Percentiles rank a stretch among this genome's conserved stretches.
Evolutionary conservation across 2,113 vertebrate genomes (phyloP).

Genomic region (Siniperca chuatsi): DNA sequence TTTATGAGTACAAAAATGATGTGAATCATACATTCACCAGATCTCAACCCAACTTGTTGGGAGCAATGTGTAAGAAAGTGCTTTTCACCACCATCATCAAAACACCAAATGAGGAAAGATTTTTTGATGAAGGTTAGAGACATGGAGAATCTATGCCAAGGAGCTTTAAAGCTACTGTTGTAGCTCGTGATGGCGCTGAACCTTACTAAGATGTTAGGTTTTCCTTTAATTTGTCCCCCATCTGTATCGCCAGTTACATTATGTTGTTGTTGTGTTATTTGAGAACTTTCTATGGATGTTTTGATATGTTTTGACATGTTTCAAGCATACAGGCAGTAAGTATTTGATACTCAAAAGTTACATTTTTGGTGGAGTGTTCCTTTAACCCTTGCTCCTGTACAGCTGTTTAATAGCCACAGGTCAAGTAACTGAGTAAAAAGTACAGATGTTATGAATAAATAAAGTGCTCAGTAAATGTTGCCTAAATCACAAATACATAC

Average conservation of each 20-base stretch:
- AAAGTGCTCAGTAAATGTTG: not conserved
- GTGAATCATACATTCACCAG: not conserved
- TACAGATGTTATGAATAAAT: constrained; percentile 37
- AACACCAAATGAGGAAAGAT: not conserved
- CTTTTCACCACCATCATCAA: not conserved
- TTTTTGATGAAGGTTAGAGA: not conserved
- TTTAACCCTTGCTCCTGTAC: not conserved
- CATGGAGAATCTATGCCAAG: not conserved
- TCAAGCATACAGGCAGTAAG: not conserved
- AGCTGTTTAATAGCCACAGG: constrained; percentile 20
- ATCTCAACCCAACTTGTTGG: not conserved
- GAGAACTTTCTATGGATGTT: not conserved
- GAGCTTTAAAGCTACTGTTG: not conserved
- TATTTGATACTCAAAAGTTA: constrained; percentile 2
- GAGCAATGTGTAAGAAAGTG: not conserved
- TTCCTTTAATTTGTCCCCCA: not conserved
- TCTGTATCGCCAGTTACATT: not conserved
- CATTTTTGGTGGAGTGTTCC: not conserved
- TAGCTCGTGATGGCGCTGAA: not conserved
- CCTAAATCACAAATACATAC: not conserved
- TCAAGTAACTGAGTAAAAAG: constrained; percentile 7
- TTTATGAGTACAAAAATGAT: not conserved
- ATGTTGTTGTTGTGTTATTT: not conserved
- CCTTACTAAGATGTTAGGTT: not conserved
- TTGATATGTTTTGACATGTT: constrained; percentile 8